A percentile compares a stretch with the other conserved stretches of the same genome.
phyloP scores from a whole-genome alignment of 2,113 vertebrate genomes.

The Oxyruncus cristatus region DNA sequence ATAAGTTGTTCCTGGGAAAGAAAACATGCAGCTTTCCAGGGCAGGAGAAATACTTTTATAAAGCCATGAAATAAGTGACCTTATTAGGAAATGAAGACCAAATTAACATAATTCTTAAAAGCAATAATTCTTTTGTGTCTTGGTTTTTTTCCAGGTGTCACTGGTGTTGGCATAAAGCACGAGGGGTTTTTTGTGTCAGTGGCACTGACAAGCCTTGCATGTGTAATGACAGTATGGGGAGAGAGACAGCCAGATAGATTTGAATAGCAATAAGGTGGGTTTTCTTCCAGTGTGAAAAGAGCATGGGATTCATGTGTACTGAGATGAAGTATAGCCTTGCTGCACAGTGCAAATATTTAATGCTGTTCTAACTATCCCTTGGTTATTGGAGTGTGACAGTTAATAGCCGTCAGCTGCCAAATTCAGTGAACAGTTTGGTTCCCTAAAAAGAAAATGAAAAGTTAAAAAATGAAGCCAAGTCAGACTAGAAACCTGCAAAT shows the following conservation, averaged over 20 bases:
- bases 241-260: conserved; percentile 45
- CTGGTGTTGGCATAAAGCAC: conserved; percentile 1
- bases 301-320: conserved; percentile 26
- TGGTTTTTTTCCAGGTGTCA: conserved; percentile 3
- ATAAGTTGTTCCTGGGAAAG: neutral
- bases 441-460: conserved; percentile 54
- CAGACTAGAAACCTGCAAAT: conserved; percentile 4
- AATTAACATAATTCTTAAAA: neutral
- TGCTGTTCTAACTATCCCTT: conserved; percentile 58
- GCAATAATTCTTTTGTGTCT: neutral
- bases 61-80: neutral
- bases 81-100: neutral
- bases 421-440: conserved; percentile 12
- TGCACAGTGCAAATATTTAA: conserved; percentile 69
- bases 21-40: neutral
- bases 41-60: neutral
- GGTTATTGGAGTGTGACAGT: conserved; percentile 66
- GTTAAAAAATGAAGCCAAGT: conserved; percentile 65
- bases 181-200: conserved; percentile 7
- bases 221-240: conserved; percentile 34
- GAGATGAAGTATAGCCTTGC: conserved; percentile 52
- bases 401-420: conserved; percentile 68
- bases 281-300: conserved; percentile 48
- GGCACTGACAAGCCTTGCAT: conserved; percentile 48
- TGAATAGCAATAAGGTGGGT: conserved; percentile 60